These are phyloP conservation scores for Chondrilla cf. caribensis DNA, from an alignment of 37 sponge, comb jelly and placozoan species.

Conservation along the genomic window DNA sequence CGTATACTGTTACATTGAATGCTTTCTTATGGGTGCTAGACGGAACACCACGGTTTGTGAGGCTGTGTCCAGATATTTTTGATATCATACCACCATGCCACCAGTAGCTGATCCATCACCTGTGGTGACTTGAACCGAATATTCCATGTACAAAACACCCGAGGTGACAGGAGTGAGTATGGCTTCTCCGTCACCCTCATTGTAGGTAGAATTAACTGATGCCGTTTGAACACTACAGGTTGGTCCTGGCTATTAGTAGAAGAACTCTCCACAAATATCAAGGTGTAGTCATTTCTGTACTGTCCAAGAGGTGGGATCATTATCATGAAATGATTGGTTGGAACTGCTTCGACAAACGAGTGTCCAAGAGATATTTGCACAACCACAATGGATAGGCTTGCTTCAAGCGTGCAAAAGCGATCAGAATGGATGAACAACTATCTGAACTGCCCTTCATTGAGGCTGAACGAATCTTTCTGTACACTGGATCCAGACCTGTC, in stretches of 20 bases:
- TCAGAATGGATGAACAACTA: background rate
- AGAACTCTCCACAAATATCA: background rate
- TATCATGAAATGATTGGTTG: background rate
- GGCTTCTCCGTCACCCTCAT: background rate
- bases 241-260: background rate
- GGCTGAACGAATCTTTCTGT: background rate
- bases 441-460: background rate
- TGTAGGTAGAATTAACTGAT: constrained; percentile 18
- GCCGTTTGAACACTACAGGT: background rate
- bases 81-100: no score
- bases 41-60: no score
- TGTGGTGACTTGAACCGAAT: background rate
- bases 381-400: background rate
- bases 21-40: no score
- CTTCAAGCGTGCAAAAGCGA: background rate
- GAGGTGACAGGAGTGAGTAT: background rate
- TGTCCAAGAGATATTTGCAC: background rate
- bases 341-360: background rate
- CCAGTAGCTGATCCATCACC: constrained; percentile 9
- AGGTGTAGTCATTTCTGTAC: background rate
- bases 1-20: no score
- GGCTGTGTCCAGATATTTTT: no score
- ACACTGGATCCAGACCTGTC: background rate
- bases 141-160: background rate
- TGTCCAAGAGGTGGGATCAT: background rate